Base-by-base conservation (phyloP, 2,113 vertebrate genomes). In the Apistogramma diplotaenia region DNA sequence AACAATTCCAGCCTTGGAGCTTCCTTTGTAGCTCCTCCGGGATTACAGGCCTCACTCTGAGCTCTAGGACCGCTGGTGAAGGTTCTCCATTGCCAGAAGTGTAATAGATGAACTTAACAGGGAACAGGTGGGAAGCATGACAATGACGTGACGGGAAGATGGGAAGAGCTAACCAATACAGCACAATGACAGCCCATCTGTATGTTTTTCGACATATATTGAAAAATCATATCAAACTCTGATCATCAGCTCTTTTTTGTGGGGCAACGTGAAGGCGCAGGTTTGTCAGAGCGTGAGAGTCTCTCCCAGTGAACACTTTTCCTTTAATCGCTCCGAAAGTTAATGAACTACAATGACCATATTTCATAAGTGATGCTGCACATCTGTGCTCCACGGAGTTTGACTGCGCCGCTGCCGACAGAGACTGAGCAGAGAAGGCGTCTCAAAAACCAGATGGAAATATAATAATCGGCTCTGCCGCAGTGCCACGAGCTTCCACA, bases 381-480 rank as follows among this genome's bases (percentile, higher is more conserved):
- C 85, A 86, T 82, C 81, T 89, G 83, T 29, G 78, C 74, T 81
- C 74, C 82, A 79, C 6, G 35, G 74, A 81, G 77, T 65, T 27
- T 11, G 73, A 56, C 65, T 56, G 70, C 33, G 12, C 35, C 16
- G 23, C 58, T 67, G 80, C 75, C 31, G 81, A 76, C 85, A 67
- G 76, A 55, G 59, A 51, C 57, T 9, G 72, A 87, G 55, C 4
- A 19, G 49, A 62, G 67, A 85, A 27, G 75, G 65, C 9, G n/a
- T 21, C 59, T 56, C 37, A 10, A 31, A 43, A 83, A 85, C 85
- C 89, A 89, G 86, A 91, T 89, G 84, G 87, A 81, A 73, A 61
- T 33, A 13, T 84, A 85, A 83, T 83, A 72, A 88, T 91, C 79
- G 13, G 81, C 55, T 7, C 49, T 19, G 71, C 78, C 5, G 49